Percentiles rank a stretch among this genome's conserved stretches.
Evolutionary conservation across 53 echinoderm and acorn worm genomes (phyloP).

Genomic region (Henricia sp.): DNA sequence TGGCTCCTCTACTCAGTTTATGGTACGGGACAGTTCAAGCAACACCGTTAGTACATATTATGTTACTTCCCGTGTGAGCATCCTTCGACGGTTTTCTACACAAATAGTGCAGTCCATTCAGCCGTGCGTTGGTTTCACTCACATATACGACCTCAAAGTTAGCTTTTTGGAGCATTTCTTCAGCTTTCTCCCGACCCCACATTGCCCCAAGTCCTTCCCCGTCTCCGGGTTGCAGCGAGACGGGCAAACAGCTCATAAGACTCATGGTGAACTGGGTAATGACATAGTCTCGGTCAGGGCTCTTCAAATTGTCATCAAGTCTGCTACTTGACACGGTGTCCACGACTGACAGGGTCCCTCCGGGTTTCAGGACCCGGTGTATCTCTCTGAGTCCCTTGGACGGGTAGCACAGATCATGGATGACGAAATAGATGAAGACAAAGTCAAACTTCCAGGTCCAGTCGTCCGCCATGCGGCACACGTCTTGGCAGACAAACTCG

Average conservation of each 20-base stretch:
- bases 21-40: too few relatives aligned
- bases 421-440: conserved; percentile 61
- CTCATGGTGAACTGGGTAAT: conserved; percentile 63
- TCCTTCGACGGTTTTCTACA: conserved; percentile 17
- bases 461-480: conserved; percentile 43
- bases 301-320: conserved; percentile 57
- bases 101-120: conserved; percentile 34
- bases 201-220: conserved; percentile 71
- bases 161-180: conserved; percentile 48
- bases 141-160: conserved; percentile 61
- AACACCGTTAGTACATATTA: conserved; percentile 18
- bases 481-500: conserved; percentile 67
- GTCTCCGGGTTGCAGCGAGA: conserved; percentile 70
- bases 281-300: conserved; percentile 15
- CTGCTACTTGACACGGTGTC: conserved; percentile 60
- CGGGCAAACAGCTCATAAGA: conserved; percentile 79
- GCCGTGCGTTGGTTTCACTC: conserved; percentile 14
- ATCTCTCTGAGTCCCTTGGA: conserved; percentile 54
- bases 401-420: conserved; percentile 75
- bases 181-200: conserved; percentile 77
- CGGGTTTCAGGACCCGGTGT: conserved; percentile 68
- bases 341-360: conserved; percentile 63
- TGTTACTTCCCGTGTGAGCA: too few relatives aligned
- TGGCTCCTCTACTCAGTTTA: not conserved
- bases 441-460: conserved; percentile 78